Base-by-base conservation (phyloP, 1,140 invertebrate genomes). In the Microplitis mediator region DNA sequence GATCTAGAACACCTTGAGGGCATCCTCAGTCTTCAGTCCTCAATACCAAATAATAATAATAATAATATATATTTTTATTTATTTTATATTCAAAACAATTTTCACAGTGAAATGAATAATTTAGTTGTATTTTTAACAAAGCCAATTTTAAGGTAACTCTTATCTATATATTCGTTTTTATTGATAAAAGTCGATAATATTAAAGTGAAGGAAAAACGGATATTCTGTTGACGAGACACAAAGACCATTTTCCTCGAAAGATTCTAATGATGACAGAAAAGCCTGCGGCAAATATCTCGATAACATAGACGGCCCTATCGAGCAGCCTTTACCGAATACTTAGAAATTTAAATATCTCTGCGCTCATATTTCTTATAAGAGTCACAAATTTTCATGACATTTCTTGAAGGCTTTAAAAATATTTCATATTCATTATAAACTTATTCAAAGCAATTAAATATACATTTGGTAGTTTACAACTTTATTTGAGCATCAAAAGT, bases 211-310 rank as follows among this genome's bases (percentile, higher is more conserved):
- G 32, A 58, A 58, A 9, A 58, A 58, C 23, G 23, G 23, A 58
- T 31, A 58, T 23, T 23, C 56, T 23, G 56, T 58, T 58, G 56
- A 58, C 56, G 56, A 58, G 16, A 9, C 23, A 58, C 56, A 58
- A 58, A 58, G 56, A 58, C 14, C 16, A 58, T 23, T 23, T 58
- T 58, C 23, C 14, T 23, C 8, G 8, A 54, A 31, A 31, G 56
- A 58, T 58, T 58, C 56, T 58, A 58, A 58, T 58, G 56, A 58
- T 58, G 56, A 58, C 56, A 58, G 56, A 58, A 23, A 31, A 11
- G 14, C 56, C 56, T 58, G 23, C 14, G 56, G 56, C 56, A 31
- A 58, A 31, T 58, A 58, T 58, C 51, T 23, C 16, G 56, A 31
- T 58, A 58, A 31, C 23, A 31, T 58, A 58, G 56, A 31, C 51